Evolutionary conservation across 2,113 vertebrate species (phyloP), one percentile per base, ranked within the genome.

Genomic region (Agelaius tricolor): DNA sequence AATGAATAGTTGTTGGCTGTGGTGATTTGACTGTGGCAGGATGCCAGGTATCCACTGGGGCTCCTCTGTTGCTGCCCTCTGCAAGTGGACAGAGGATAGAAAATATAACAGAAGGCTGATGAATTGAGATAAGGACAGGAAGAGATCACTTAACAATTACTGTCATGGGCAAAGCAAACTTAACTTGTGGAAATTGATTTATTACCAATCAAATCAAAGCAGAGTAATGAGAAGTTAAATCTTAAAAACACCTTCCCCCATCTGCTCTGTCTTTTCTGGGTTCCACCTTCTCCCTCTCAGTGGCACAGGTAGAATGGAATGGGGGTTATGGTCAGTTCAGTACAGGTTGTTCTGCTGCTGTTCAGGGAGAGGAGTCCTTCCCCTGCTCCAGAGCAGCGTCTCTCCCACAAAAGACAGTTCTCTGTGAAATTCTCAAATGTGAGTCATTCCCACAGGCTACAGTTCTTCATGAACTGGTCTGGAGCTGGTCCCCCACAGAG

Each of bases 341-440:
- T 44, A 28, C 18, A 33, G 31, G 15, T 33, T 51, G 43, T 44
- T 73, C 31, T 66, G 12, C 26, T 0, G 0, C 37, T 67, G 13
- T 33, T 66, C 18, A 37, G 22, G 14, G 27, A 43, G 43, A 58
- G 21, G 22, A 6, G 22, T 66, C 18, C 33, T 66, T 58, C 11
- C 3, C 26, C 59, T 27, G 26, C 37, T 51, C 17, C 43, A 51
- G 43, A 4, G 1, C 27, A 28, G 26, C 5, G 5, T 65, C 22
- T 13, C 7, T 73, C 18, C 26, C 22, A 37, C 5, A 22, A 26
- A 41, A 44, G 18, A 44, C 15, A 44, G 37, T 58, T 81, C 8
- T 51, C 23, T 10, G 5, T 68, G 9, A 69, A 47, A 26, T 67
- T 52, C 27, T 76, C 17, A 14, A 27, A 10, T 41, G 11, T 61